These are phyloP conservation scores for Hypotaenidia philippensis DNA, from an alignment of 2,797 vertebrate genomes.

Conservation along the genomic window DNA sequence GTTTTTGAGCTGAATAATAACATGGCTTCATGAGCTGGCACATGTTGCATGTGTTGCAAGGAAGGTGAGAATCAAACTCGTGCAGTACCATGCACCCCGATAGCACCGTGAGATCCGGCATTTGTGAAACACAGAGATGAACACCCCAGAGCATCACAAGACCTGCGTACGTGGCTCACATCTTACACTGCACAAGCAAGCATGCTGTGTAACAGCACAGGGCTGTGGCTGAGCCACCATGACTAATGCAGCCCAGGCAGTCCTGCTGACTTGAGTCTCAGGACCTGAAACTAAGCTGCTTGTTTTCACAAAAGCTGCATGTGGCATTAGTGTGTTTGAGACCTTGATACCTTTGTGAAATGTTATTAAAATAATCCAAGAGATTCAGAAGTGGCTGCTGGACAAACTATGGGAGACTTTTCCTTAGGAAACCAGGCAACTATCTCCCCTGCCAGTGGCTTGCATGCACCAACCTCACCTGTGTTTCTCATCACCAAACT, in stretches of 20 bases:
- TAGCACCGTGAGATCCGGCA: background rate
- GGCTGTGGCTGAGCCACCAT: background rate
- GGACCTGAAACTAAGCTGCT: no score
- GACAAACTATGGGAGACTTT: background rate
- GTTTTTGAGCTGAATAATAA: background rate
- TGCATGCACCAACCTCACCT: background rate
- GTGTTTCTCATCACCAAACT: background rate
- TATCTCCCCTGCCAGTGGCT: background rate
- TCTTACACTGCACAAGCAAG: background rate
- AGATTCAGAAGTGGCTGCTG: background rate
- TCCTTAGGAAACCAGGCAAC: background rate
- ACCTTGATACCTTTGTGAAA: background rate
- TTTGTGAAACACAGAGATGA: background rate
- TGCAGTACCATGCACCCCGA: background rate
- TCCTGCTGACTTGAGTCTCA: background rate
- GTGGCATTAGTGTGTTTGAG: background rate
- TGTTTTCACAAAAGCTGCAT: background rate
- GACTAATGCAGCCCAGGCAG: background rate
- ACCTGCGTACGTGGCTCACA: no score
- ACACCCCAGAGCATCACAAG: background rate
- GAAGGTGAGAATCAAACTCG: background rate
- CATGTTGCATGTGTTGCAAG: accelerated
- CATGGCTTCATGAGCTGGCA: background rate
- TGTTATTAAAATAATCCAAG: background rate
- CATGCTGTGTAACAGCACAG: accelerated